These are phyloP conservation scores for Vidua macroura DNA, from an alignment of 2,113 vertebrate species.

Conservation along the genomic window DNA sequence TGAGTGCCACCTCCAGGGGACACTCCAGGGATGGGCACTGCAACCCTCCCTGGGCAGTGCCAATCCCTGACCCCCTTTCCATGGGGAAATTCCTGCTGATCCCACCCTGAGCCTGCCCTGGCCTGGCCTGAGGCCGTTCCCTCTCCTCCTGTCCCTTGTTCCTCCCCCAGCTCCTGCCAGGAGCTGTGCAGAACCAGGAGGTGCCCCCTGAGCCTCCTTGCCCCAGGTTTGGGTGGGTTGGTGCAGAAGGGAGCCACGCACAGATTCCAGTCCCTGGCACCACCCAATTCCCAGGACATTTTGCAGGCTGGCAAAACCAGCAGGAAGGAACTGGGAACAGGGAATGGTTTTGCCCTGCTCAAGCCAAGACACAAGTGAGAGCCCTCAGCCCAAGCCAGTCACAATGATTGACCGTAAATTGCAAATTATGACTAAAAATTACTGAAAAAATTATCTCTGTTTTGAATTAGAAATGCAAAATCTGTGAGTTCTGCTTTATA, in stretches of 20 bases:
- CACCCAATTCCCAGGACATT: fast-evolving
- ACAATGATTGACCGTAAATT: not conserved
- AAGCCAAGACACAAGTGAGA: not conserved
- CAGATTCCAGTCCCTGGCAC: not conserved
- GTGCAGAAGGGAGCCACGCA: not conserved
- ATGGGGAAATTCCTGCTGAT: not conserved
- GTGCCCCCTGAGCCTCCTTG: not conserved
- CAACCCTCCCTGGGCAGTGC: not conserved
- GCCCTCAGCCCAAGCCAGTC: too few relatives aligned
- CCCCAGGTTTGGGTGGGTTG: not conserved
- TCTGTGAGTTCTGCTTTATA: not conserved
- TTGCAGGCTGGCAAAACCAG: not conserved
- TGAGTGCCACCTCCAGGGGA: not conserved
- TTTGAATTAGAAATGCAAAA: not conserved
- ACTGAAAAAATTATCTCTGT: not conserved
- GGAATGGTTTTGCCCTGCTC: not conserved
- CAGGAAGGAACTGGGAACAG: fast-evolving
- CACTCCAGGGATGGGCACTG: not conserved
- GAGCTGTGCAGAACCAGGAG: fast-evolving
- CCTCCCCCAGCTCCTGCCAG: not conserved
- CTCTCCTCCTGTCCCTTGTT: not conserved
- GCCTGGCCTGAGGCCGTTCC: not conserved
- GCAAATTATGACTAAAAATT: not conserved
- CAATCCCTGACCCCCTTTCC: not conserved
- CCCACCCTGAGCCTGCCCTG: not conserved